A percentile compares a stretch with the other conserved stretches of the same genome.
These are phyloP conservation scores for Neotoma lepida DNA, from an alignment of 2,113 vertebrate genomes.

Conservation along the genomic window DNA sequence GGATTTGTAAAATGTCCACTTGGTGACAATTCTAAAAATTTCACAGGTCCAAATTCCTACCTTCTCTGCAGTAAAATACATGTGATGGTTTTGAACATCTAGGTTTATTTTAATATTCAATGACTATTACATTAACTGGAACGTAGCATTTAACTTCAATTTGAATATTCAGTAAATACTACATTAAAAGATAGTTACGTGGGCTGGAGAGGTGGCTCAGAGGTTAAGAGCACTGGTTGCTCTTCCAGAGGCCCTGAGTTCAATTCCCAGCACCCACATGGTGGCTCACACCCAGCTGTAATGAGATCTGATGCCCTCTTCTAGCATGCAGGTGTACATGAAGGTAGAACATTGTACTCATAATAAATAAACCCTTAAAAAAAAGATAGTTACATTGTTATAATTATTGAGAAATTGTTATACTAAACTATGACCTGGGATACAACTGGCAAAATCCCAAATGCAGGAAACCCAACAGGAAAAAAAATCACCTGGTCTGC, in stretches of 20 bases:
- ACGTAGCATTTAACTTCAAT: not conserved
- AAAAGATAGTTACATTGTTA: not conserved
- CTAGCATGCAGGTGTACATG: too few relatives aligned
- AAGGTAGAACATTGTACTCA: too few relatives aligned
- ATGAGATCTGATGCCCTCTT: too few relatives aligned
- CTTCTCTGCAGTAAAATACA: not conserved
- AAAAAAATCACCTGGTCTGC: not conserved
- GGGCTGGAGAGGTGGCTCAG: too few relatives aligned
- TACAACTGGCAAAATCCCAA: not conserved
- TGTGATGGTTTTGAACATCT: conserved; percentile 9
- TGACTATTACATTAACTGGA: not conserved
- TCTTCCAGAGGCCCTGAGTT: too few relatives aligned
- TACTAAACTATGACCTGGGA: not conserved
- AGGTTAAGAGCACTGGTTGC: too few relatives aligned
- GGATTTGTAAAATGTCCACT: not conserved
- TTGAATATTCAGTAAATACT: not conserved
- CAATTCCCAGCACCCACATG: too few relatives aligned
- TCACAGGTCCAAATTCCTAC: not conserved
- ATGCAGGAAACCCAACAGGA: not conserved
- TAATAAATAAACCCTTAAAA: too few relatives aligned
- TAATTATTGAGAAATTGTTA: conserved; percentile 16
- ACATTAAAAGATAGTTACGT: not conserved
- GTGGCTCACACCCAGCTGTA: too few relatives aligned
- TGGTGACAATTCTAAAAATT: not conserved
- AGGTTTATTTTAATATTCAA: not conserved